These are phyloP conservation scores for Campoplex capitator DNA, from an alignment of 2,888 invertebrate species.

Conservation along the genomic window DNA sequence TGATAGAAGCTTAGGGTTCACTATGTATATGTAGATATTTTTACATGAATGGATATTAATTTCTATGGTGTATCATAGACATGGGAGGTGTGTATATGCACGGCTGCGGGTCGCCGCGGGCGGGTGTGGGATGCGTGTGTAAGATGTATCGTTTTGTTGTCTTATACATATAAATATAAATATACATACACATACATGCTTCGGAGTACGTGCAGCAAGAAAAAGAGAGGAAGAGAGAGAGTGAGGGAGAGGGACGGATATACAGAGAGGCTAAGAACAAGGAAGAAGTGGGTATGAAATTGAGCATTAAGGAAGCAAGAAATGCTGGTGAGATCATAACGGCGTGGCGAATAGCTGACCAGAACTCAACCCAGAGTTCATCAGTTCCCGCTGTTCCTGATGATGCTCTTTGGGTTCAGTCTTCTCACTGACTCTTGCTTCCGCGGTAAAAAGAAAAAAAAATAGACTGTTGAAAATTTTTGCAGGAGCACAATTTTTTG, in stretches of 20 bases:
- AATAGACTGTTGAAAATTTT: background rate
- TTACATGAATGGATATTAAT: conserved; percentile 1
- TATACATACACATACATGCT: conserved; percentile 1
- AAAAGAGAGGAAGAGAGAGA: conserved; percentile 28
- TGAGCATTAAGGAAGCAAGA: conserved; percentile 73
- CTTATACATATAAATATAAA: conserved; percentile 1
- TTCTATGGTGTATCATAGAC: conserved; percentile 17
- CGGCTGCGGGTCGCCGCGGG: conserved; percentile 55
- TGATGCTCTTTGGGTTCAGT: conserved; percentile 24
- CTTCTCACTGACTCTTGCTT: conserved; percentile 18
- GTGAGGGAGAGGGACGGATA: conserved; percentile 32
- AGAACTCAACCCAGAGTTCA: conserved; percentile 62
- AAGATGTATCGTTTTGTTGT: conserved; percentile 61
- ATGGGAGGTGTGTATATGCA: conserved; percentile 25
- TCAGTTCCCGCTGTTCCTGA: conserved; percentile 60
- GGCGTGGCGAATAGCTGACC: conserved; percentile 65
- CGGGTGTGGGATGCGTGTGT: conserved; percentile 68
- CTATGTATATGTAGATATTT: background rate
- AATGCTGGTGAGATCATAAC: conserved; percentile 73
- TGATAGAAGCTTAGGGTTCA: background rate
- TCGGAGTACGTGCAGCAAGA: conserved; percentile 45
- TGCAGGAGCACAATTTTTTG: background rate
- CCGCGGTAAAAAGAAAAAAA: background rate
- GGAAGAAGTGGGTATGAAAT: conserved; percentile 74
- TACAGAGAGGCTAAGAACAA: conserved; percentile 67